These are phyloP conservation scores for Ostrea edulis DNA, from an alignment of 1,140 invertebrate species.

Conservation along the genomic window DNA sequence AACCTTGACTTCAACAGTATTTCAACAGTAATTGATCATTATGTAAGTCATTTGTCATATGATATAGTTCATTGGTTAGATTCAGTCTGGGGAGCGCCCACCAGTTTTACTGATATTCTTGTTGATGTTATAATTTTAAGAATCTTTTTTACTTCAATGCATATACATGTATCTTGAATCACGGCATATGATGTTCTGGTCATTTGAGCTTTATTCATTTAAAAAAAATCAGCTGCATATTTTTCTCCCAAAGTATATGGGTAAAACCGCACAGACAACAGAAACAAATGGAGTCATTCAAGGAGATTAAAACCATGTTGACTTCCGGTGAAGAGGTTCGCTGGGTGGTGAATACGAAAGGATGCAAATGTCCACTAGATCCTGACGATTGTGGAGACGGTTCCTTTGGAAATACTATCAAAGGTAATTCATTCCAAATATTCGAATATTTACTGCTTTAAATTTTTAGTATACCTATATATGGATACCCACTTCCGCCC, in stretches of 20 bases:
- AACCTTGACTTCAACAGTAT: no score
- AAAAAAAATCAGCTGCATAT: neutral
- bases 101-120: no score
- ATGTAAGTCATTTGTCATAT: no score
- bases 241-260: neutral
- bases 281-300: neutral
- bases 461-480: no score
- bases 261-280: neutral
- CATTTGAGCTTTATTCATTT: neutral
- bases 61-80: no score
- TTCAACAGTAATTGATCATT: no score
- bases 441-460: no score
- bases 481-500: no score
- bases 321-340: conserved; percentile 1
- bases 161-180: no score
- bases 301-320: neutral
- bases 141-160: no score
- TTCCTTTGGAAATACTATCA: neutral
- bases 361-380: neutral
- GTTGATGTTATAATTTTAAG: no score
- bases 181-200: neutral
- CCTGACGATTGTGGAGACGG: neutral
- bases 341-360: neutral
- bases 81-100: no score
- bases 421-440: neutral